Evolutionary conservation across 1,140 invertebrate species (phyloP), one percentile per base, ranked within the genome.

Genomic region (Samia ricini): DNA sequence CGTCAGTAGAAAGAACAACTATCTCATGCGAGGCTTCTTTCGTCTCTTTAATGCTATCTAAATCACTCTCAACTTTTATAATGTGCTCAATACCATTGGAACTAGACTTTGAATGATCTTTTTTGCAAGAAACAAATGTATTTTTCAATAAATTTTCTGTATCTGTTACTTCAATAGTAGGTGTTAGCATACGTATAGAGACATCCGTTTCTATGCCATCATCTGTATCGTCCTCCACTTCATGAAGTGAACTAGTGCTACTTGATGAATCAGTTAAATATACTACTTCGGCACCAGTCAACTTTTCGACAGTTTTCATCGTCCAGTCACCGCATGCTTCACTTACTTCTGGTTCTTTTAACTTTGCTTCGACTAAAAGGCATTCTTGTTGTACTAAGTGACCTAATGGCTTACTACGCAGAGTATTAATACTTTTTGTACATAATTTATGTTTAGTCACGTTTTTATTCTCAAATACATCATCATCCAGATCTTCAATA

Each of bases 191-290:
- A 21, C 85, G 81, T 12, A 91, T 81, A 50, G 82, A 81, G 61
- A 78, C 76, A 68, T 91, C 91, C 49, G 77, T 83, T 55, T 87
- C 80, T 29, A 84, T 72, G 22, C 72, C 71, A 52, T 85, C 81
- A 65, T 85, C 87, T 29, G 58, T 67, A 56, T 86, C 84, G 58
- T 91, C 83, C 60, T 71, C 82, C 29, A 78, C 68, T 29, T 89
- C 84, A 56, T 91, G 83, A 56, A 90, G 72, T 29, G 91, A 91
- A 74, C 90, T 91, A 24, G 89, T 90, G 58, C 89, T 91, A 63
- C 88, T 90, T 3, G 91, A 91, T 5, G 88, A 89, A 70, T 91
- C 89, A 55, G 91, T 91, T 48, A 91, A 71, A 72, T 90, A 91
- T 22, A 91, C 90, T 29, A 91, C 72, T 78, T 91, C 89, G 26